Evolutionary conservation across 2,888 invertebrate species (phyloP).

Genomic region (Pterostichus niger): DNA sequence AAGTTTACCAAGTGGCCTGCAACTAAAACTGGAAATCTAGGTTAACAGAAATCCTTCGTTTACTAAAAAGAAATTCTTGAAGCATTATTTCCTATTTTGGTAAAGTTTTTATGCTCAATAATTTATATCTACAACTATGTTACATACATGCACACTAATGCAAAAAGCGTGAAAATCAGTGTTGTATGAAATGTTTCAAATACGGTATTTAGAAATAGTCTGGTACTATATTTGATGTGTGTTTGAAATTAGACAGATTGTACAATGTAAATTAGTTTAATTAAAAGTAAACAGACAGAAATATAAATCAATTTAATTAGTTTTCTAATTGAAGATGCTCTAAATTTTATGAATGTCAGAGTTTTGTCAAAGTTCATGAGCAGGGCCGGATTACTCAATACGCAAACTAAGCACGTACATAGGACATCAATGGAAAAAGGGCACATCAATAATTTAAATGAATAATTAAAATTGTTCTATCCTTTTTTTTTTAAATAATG

Average conservation of each 20-base stretch:
- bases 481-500: too few relatives aligned
- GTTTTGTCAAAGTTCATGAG: too few relatives aligned
- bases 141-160: conserved; percentile 19
- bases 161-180: conserved; percentile 33
- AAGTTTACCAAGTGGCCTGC: conserved; percentile 30
- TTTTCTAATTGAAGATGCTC: neutral
- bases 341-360: too few relatives aligned
- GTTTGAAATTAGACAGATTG: conserved; percentile 5
- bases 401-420: too few relatives aligned
- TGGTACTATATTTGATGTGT: neutral
- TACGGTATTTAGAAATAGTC: conserved; percentile 17
- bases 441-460: too few relatives aligned
- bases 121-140: conserved; percentile 42
- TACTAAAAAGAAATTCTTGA: conserved; percentile 45
- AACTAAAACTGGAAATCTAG: conserved; percentile 35
- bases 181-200: conserved; percentile 36
- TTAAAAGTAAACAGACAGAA: neutral
- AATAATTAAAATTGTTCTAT: too few relatives aligned
- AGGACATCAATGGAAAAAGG: too few relatives aligned
- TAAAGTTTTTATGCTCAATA: conserved; percentile 40
- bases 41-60: conserved; percentile 51
- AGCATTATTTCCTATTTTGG: conserved; percentile 52
- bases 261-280: conserved; percentile 13
- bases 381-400: too few relatives aligned
- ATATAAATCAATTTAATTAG: conserved; percentile 11